A percentile compares a stretch with the other conserved stretches of the same genome.
phyloP scores from a whole-genome alignment of 2,888 invertebrate species.

The Nemapogon koenigi region DNA sequence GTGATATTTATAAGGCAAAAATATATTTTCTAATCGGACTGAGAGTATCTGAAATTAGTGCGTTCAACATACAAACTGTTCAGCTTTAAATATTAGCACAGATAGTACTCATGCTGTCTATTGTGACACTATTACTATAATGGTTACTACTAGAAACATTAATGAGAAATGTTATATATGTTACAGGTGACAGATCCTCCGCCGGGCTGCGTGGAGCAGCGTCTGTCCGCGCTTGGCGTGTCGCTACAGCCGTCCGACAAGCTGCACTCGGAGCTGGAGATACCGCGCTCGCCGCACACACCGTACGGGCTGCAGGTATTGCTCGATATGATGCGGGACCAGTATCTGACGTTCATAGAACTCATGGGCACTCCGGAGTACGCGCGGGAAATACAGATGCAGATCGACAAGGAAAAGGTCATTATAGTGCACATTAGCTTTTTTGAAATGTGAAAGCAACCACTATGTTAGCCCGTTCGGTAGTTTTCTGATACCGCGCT shows the following conservation, averaged over 20 bases:
- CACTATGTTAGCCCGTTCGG: too few species aligned
- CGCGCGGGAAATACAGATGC: slow-evolving; percentile 71
- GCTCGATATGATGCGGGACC: slow-evolving; percentile 84
- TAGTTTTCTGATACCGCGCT: too few species aligned
- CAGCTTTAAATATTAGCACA: too few species aligned
- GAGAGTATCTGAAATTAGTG: too few species aligned
- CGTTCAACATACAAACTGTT: too few species aligned
- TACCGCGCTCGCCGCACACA: slow-evolving; percentile 79
- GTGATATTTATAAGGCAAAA: too few species aligned
- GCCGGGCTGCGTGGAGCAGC: slow-evolving; percentile 91
- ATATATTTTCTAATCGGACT: too few species aligned
- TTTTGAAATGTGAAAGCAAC: not conserved
- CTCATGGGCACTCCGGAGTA: slow-evolving; percentile 84
- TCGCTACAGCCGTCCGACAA: slow-evolving; percentile 66
- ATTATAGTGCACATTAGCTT: not conserved
- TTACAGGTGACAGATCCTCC: slow-evolving; percentile 78
- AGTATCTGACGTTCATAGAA: slow-evolving; percentile 84
- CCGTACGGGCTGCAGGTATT: slow-evolving; percentile 82
- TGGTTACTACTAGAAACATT: too few species aligned
- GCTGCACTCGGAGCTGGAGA: slow-evolving; percentile 83
- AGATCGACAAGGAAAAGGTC: slow-evolving; percentile 84
- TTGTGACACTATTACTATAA: too few species aligned
- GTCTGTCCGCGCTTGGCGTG: slow-evolving; percentile 79
- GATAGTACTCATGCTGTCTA: too few species aligned
- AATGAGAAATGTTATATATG: too few species aligned